phyloP scores from a whole-genome alignment of 1,140 invertebrate species.

The Trinorchestia longiramus region DNA sequence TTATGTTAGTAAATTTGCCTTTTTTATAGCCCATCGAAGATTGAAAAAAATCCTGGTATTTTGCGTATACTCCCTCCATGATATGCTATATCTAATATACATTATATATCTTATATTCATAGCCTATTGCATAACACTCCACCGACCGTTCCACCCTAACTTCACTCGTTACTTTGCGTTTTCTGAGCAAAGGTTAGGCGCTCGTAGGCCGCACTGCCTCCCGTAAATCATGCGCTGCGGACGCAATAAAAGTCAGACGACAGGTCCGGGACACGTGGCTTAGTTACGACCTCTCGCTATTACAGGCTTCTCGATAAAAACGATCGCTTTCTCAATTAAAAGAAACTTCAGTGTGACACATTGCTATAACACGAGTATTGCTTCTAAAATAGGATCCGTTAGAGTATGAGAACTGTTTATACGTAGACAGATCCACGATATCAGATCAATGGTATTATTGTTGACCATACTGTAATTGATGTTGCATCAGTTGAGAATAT shows the following conservation, averaged over 20 bases:
- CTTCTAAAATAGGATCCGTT: neutral
- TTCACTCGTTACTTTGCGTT: neutral
- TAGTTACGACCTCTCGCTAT: neutral
- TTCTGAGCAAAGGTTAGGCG: neutral
- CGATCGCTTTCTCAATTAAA: neutral
- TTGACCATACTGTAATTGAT: neutral
- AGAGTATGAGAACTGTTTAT: neutral
- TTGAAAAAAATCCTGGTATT: too few species aligned
- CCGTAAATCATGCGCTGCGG: neutral
- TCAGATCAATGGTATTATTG: neutral
- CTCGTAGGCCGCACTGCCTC: neutral
- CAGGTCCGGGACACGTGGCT: constrained; percentile 3
- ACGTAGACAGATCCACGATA: neutral
- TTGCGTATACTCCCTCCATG: too few species aligned
- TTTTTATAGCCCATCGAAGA: too few species aligned
- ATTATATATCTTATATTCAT: neutral
- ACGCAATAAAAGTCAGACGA: constrained; percentile 19
- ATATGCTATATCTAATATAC: too few species aligned
- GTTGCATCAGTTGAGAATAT: neutral
- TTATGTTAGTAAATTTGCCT: too few species aligned
- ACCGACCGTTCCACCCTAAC: neutral
- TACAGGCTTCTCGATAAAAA: neutral
- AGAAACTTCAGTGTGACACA: neutral
- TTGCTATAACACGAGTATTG: neutral
- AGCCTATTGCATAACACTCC: neutral